Evolutionary conservation across 2,888 invertebrate genomes (phyloP).

Genomic region (Ceraclea dissimilis): DNA sequence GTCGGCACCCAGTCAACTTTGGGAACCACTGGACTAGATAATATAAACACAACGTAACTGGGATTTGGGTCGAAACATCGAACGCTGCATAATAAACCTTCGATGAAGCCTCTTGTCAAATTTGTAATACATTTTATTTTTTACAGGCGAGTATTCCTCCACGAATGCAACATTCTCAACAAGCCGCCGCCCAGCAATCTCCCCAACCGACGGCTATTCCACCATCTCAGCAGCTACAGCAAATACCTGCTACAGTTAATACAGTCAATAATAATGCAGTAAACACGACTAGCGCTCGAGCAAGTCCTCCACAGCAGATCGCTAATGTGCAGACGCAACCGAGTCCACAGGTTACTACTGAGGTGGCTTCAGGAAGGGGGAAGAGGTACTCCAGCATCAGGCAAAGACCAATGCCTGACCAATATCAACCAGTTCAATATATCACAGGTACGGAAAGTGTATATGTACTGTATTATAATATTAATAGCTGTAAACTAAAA

Average conservation of each 20-base stretch:
- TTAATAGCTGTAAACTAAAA: background rate
- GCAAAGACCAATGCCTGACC: conserved; percentile 52
- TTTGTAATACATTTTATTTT: too few relatives aligned
- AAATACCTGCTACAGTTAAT: background rate
- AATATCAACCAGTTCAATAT: conserved; percentile 31
- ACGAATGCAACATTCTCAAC: conserved; percentile 7
- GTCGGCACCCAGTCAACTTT: too few relatives aligned
- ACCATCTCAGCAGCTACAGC: background rate
- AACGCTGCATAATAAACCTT: too few relatives aligned
- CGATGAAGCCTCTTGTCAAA: too few relatives aligned
- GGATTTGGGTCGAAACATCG: too few relatives aligned
- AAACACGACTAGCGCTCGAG: background rate
- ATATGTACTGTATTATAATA: background rate
- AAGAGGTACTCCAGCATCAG: conserved; percentile 53
- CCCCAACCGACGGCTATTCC: background rate
- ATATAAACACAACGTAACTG: too few relatives aligned
- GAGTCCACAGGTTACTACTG: background rate
- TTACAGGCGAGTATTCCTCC: conserved; percentile 18
- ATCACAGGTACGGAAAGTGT: conserved; percentile 7
- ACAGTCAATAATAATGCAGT: background rate
- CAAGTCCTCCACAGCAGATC: background rate
- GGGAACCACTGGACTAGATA: too few relatives aligned
- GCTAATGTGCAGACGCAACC: background rate
- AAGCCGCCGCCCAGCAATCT: background rate
- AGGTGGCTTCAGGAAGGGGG: conserved; percentile 8